A percentile compares a stretch with the other conserved stretches of the same genome.
Evolutionary conservation across 2,113 vertebrate genomes (phyloP).

Genomic region (Spea multiplicata): DNA sequence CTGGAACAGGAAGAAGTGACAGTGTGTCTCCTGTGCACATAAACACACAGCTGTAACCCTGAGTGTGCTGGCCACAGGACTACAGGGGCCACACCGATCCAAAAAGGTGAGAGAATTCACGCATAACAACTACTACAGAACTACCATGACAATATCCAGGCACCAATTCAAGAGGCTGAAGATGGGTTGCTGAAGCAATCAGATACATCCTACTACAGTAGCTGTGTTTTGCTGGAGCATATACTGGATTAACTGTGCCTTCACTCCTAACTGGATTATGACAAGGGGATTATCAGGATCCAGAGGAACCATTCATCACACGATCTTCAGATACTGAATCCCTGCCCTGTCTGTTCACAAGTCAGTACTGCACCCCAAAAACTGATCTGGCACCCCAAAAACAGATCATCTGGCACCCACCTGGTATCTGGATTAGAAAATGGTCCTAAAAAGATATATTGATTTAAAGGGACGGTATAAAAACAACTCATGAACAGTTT

Average conservation of each 20-base stretch:
- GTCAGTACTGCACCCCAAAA: too few species aligned
- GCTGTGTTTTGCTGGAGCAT: not conserved
- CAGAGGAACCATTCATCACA: not conserved
- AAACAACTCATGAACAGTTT: too few species aligned
- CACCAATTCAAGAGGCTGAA: not conserved
- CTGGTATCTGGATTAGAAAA: too few species aligned
- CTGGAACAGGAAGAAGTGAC: constrained; percentile 19
- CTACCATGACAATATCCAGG: too few species aligned
- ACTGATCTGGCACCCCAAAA: too few species aligned
- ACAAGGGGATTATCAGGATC: not conserved
- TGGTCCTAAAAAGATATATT: too few species aligned
- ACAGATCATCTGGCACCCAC: too few species aligned
- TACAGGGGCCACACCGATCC: not conserved
- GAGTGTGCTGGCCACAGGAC: not conserved
- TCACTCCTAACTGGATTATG: not conserved
- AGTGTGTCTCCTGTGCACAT: not conserved
- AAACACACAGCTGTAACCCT: not conserved
- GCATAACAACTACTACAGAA: too few species aligned
- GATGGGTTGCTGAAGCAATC: not conserved
- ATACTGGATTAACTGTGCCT: not conserved
- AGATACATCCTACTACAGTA: not conserved
- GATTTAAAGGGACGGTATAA: too few species aligned
- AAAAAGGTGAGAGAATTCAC: not conserved
- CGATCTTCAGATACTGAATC: not conserved
- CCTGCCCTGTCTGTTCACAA: too few species aligned